Evolutionary conservation across 2,797 vertebrate species (phyloP), one percentile per base, ranked within the genome.

Genomic region (Percopsis omiscomaycus): DNA sequence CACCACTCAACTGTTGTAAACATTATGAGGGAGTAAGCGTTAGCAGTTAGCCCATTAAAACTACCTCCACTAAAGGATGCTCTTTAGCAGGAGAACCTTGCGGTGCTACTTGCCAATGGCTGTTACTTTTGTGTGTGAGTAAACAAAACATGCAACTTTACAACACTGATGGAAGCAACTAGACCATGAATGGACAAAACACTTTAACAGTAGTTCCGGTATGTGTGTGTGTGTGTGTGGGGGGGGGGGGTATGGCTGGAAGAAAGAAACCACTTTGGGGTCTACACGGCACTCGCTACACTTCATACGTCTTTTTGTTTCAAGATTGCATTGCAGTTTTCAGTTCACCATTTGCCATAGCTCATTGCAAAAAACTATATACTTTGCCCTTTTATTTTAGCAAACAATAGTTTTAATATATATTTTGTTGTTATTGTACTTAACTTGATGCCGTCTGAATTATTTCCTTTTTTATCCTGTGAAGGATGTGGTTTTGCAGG

Each of bases 41-140:
- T 42, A 42, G 37, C 37, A 42, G 9, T 42, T 42, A 42, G 37
- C 37, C 37, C 37, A 42, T 42, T 42, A 42, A 8, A 42, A 42
- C 86, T 85, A 86, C 88, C 85, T 89, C 86, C 75, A 64, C 59
- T 56, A 56, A 61, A 68, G 73, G 76, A 49, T 65, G 50, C 42
- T 68, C 15, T 75, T 74, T 29, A 64, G 53, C 66, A 32, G 63
- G 62, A 64, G 58, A 66, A 81, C 49, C 14, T 61, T 67, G 1
- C n/a, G 53, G 42, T 56, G 29, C 63, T 61, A 10, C 48, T 64
- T 12, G 46, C 62, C 47, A 53, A 30, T 51, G 28, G 67, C 68
- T 57, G 65, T 76, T 73, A 69, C 37, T 58, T 83, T 64, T 81
- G 68, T 77, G 75, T 70, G 66, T 80, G 37, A 8, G 68, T 69